Evolutionary conservation across 2,888 invertebrate genomes (phyloP), one percentile per base, ranked within the genome.

Genomic region (Drosophila mulleri): DNA sequence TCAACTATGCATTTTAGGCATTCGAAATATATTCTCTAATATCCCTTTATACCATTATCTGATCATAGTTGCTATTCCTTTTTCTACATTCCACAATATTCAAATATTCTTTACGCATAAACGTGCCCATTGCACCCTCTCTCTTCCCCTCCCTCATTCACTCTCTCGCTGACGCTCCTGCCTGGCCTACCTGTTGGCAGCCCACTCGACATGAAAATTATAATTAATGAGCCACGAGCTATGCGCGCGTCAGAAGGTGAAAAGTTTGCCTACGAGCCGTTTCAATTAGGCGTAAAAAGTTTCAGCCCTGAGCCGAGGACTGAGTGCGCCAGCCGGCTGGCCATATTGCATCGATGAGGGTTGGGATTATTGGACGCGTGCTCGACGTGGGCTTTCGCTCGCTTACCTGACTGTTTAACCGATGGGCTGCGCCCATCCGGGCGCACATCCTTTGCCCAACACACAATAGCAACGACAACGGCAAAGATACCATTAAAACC

Each of bases 191-290:
- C 87, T 88, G 87, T 88, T 85, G 74, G 77, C 78, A 75, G 62
- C 76, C 75, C 81, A 77, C 83, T 81, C 76, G 70, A 72, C 72
- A 67, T 66, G 60, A 78, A 68, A 83, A 80, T 78, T 77, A 83
- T 87, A 85, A 88, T 88, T 87, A 87, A 87, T 88, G 88, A 86
- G 84, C 78, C 85, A 80, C 82, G 81, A 82, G 83, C 66, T 61
- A 50, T 47, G 65, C 67, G 66, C 74, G 63, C 72, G 87, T 82
- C 86, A 76, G 86, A 82, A 87, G 87, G 87, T 86, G 80, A 82
- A 83, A 87, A 84, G 63, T 83, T 78, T 67, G 67, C 76, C 76
- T 71, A 65, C 53, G 42, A 63, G 54, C 67, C 84, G 76, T 85
- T 84, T 88, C 84, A 86, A 86, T 86, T 86, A 86, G 80, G 83